phyloP scores from a whole-genome alignment of 1,140 invertebrate genomes.

The Solenopsis fugax region DNA sequence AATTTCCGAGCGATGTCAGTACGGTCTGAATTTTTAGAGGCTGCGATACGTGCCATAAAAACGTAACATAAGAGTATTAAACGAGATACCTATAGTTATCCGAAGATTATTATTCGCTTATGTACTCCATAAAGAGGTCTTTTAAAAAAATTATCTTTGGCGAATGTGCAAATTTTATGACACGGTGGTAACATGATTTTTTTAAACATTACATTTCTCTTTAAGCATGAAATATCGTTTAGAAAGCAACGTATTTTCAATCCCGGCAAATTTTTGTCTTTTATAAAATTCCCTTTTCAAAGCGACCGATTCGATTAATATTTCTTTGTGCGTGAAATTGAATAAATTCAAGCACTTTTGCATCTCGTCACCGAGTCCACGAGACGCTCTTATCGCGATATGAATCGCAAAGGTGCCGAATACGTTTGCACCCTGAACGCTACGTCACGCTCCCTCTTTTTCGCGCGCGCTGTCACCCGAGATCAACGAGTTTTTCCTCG shows the following conservation, averaged over 20 bases:
- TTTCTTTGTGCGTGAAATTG: constrained; percentile 61
- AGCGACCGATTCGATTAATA: constrained; percentile 52
- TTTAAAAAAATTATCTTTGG: background rate
- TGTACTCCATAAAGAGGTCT: background rate
- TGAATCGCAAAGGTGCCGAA: constrained; percentile 64
- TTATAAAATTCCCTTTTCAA: constrained; percentile 22
- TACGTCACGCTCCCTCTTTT: constrained; percentile 22
- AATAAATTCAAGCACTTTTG: constrained; percentile 59
- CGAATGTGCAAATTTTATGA: background rate
- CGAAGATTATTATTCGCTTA: background rate
- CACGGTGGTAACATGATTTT: background rate
- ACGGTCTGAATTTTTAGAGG: constrained; percentile 55
- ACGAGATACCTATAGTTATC: background rate
- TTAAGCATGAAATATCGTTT: background rate
- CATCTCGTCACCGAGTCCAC: constrained; percentile 26
- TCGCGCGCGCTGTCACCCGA: constrained; percentile 40
- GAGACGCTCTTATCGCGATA: constrained; percentile 54
- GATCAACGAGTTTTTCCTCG: constrained; percentile 56
- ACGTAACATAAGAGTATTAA: constrained; percentile 43
- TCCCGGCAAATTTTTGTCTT: background rate
- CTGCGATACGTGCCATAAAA: constrained; percentile 51
- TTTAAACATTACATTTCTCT: background rate
- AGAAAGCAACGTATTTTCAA: constrained; percentile 2
- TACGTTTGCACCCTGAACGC: constrained; percentile 47
- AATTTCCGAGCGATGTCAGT: constrained; percentile 62